Percentiles rank a stretch among this genome's conserved stretches.
Evolutionary conservation across 2,888 invertebrate species (phyloP).

Genomic region (Cataglyphis livida): DNA sequence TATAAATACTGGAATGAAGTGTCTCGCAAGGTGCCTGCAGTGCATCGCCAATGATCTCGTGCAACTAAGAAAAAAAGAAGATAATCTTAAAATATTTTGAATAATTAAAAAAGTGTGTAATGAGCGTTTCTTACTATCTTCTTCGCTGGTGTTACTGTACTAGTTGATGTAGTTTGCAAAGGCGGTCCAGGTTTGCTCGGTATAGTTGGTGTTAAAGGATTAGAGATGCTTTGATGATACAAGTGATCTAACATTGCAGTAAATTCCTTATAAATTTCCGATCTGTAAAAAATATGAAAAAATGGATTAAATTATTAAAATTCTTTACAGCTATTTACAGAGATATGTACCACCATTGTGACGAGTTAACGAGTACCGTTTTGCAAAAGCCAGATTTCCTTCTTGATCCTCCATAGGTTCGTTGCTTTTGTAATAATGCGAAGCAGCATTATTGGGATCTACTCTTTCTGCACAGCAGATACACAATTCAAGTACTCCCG

Average conservation of each 20-base stretch:
- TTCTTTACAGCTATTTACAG: neutral
- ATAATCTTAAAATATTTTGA: constrained; percentile 30
- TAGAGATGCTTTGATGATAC: constrained; percentile 88
- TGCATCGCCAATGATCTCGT: constrained; percentile 89
- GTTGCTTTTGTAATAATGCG: constrained; percentile 94
- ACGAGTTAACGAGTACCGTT: constrained; percentile 86
- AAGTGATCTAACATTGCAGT: constrained; percentile 91
- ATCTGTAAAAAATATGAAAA: constrained; percentile 86
- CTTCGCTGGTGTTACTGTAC: constrained; percentile 79
- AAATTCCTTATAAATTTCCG: constrained; percentile 96
- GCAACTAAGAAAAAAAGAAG: constrained; percentile 85
- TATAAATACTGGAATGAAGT: constrained; percentile 95
- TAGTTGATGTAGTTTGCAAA: constrained; percentile 75
- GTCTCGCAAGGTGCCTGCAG: constrained; percentile 93
- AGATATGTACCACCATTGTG: neutral
- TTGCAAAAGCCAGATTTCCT: constrained; percentile 91
- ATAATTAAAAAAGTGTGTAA: neutral
- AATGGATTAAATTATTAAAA: neutral
- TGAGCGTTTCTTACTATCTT: constrained; percentile 75
- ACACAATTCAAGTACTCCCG: constrained; percentile 95
- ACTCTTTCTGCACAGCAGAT: constrained; percentile 93
- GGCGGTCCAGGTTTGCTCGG: constrained; percentile 84
- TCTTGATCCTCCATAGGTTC: constrained; percentile 94
- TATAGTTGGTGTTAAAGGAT: constrained; percentile 84
- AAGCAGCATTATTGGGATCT: constrained; percentile 95